A percentile compares a stretch with the other conserved stretches of the same genome.
Conservation (phyloP, 2,888 invertebrate species). For the Eristalis intricaria region DNA sequence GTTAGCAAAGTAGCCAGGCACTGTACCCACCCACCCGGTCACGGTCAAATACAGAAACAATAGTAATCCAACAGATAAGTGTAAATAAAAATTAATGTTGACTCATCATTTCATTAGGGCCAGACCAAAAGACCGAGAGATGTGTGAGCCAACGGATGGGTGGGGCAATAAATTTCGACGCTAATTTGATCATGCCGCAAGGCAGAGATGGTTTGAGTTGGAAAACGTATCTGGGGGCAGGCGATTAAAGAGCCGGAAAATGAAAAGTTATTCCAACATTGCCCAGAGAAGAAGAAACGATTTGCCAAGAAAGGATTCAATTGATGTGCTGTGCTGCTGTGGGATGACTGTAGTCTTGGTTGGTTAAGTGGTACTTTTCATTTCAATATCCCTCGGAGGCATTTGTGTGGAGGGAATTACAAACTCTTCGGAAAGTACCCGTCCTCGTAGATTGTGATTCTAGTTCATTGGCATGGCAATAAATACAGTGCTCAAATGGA, state of each 20-base stretch:
- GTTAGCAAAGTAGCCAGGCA: neutral
- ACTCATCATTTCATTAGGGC: conserved; percentile 62
- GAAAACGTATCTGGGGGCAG: conserved; percentile 36
- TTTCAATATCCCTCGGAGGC: conserved; percentile 31
- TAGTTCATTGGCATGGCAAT: conserved; percentile 44
- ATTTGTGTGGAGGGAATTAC: conserved; percentile 1
- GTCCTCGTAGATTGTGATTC: conserved; percentile 53
- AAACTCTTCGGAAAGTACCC: neutral
- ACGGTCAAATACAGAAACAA: conserved; percentile 30
- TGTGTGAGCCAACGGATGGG: conserved; percentile 7
- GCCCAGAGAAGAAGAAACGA: conserved; percentile 8
- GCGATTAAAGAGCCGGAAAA: conserved; percentile 34
- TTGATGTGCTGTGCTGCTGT: conserved; percentile 23
- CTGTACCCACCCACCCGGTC: conserved; percentile 29
- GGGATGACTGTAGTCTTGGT: conserved; percentile 6
- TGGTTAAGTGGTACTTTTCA: conserved; percentile 19
- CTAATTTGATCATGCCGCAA: conserved; percentile 58
- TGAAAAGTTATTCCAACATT: conserved; percentile 48
- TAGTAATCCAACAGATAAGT: conserved; percentile 46
- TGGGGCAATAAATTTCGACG: conserved; percentile 55
- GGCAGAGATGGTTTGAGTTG: conserved; percentile 1
- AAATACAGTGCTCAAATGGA: conserved; percentile 34
- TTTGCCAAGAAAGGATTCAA: conserved; percentile 53
- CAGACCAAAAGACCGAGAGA: neutral
- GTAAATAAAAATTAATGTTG: conserved; percentile 61